A percentile compares a stretch with the other conserved stretches of the same genome.
Conservation (phyloP, 2,888 invertebrate genomes). For the Yponomeuta sedellus region DNA sequence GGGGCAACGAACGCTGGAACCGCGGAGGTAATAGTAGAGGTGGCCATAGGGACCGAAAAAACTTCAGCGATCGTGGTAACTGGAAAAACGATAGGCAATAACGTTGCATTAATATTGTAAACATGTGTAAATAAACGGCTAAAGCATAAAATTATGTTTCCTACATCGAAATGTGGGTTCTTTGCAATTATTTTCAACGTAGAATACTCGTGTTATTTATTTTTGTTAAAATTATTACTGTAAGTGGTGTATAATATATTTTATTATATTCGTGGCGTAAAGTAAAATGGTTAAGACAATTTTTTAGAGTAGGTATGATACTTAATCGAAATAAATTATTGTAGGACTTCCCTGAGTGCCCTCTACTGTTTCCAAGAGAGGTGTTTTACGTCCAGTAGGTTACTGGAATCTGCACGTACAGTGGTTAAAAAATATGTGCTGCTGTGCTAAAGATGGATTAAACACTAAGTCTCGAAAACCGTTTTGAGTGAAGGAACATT, state of each 20-base stretch:
- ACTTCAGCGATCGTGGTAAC: conserved; percentile 68
- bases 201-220: background rate
- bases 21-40: conserved; percentile 64
- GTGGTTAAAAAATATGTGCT: too few relatives aligned
- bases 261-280: background rate
- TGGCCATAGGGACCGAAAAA: conserved; percentile 67
- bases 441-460: too few relatives aligned
- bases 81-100: conserved; percentile 75
- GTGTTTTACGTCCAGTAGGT: background rate
- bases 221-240: conserved; percentile 25
- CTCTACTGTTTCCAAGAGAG: too few relatives aligned
- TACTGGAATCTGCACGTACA: conserved; percentile 20
- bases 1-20: conserved; percentile 67
- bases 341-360: too few relatives aligned
- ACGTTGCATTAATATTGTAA: conserved; percentile 23
- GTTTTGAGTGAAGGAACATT: too few relatives aligned
- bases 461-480: too few relatives aligned
- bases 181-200: background rate
- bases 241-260: background rate
- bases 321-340: background rate
- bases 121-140: background rate
- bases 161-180: too few relatives aligned
- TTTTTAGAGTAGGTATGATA: background rate
- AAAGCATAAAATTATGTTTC: background rate
- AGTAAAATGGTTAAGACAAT: background rate